phyloP scores from a whole-genome alignment of 30 jellyfish, hydroid and myxozoan genomes.

The Phacellophora camtschatica region DNA sequence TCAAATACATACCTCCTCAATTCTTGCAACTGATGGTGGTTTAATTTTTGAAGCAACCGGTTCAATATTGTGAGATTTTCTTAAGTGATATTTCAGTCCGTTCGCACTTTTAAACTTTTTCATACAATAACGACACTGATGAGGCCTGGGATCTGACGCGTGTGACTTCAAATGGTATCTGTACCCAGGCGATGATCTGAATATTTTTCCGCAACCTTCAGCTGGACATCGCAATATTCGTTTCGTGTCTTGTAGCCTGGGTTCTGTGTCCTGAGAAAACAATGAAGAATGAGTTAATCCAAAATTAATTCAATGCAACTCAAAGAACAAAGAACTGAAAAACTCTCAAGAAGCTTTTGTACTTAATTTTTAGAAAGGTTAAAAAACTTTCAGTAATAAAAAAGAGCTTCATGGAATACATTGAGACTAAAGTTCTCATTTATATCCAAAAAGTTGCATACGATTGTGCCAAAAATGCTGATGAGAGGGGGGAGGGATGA shows the following conservation, averaged over 20 bases:
- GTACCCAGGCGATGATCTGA: slow-evolving; percentile 97
- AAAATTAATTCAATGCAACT: no score
- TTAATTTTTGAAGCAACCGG: slow-evolving; percentile 88
- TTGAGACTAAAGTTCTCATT: no score
- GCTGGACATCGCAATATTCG: slow-evolving; percentile 89
- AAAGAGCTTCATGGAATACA: no score
- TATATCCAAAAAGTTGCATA: no score
- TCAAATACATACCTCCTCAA: slow-evolving; percentile 53
- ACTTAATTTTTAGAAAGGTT: no score
- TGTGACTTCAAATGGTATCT: slow-evolving; percentile 92
- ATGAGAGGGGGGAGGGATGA: no score
- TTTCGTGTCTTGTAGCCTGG: slow-evolving; percentile 74
- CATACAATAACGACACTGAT: slow-evolving; percentile 85
- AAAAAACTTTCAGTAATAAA: no score
- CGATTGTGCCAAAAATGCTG: no score
- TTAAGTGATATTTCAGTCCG: slow-evolving; percentile 87
- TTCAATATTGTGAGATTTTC: slow-evolving; percentile 90
- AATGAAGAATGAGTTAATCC: no score
- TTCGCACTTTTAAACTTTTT: slow-evolving; percentile 96
- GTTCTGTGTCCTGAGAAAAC: slow-evolving; percentile 64
- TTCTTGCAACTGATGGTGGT: slow-evolving; percentile 24
- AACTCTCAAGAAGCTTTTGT: no score
- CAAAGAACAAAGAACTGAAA: no score
- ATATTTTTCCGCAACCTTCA: slow-evolving; percentile 93
- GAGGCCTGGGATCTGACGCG: slow-evolving; percentile 95